Evolutionary conservation across 2,888 invertebrate genomes (phyloP), one percentile per base, ranked within the genome.

Genomic region (Theretra japonica): DNA sequence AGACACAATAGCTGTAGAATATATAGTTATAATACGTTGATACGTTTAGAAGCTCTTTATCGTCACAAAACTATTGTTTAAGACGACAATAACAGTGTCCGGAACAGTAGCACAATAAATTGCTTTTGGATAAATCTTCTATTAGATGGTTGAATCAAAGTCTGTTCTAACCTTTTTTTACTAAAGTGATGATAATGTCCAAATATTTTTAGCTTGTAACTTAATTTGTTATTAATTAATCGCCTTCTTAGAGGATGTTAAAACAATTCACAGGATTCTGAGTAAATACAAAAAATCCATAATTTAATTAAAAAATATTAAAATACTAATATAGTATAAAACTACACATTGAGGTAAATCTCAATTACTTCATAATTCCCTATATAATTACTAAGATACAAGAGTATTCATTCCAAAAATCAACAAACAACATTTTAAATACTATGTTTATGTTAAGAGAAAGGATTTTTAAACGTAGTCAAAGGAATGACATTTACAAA

Each of bases 401-500:
- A 15, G 41, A 41, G 8, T 65, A 33, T 48, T 65, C 65, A 65
- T 65, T 65, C 65, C 65, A 65, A 65, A 41, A 65, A 23, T 25
- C 65, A 48, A 21, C 23, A 65, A 65, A 60, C 53, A 58, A 60
- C 60, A 60, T 60, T 21, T 53, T 70, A 62, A 62, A 30, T 17
- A 70, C 50, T 62, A 70, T 59, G 23, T 53, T 70, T 70, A 70
- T 30, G 30, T 60, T 70, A 62, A 6, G 21, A 70, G 30, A 28
- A 33, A 15, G 41, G 59, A 70, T 68, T 72, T 70, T 30, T 50
- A 69, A 65, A 58, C 59, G 72, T 70, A 70, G 72, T 69, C 62
- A 74, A 74, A 74, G 72, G 74, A 74, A 69, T 70, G 68, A 65
- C 65, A 48, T 65, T 6, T 48, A 23, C 15, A 21, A 65, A 48